These are phyloP conservation scores for Chlorodrepanis virens DNA, from an alignment of 2,113 vertebrate species.

Conservation along the genomic window DNA sequence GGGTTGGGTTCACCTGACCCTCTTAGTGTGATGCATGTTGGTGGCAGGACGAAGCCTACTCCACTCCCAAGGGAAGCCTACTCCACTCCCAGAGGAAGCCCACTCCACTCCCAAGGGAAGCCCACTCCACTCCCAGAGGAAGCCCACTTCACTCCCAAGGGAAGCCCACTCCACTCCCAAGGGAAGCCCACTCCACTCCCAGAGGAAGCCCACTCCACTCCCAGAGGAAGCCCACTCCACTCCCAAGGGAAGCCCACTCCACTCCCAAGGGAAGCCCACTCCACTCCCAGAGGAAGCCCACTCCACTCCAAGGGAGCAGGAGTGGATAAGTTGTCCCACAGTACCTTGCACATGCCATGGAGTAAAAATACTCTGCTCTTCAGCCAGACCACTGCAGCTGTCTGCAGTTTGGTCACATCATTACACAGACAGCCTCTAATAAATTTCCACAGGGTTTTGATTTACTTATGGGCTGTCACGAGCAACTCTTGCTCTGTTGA, in stretches of 20 bases:
- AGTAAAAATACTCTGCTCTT: not conserved
- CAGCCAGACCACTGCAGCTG: not conserved
- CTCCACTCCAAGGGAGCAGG: not conserved
- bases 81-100: not conserved
- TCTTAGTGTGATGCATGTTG: rapidly evolving
- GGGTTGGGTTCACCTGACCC: not conserved
- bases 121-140: not conserved
- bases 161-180: not conserved
- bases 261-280: not conserved
- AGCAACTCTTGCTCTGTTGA: constrained; percentile 18
- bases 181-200: not conserved
- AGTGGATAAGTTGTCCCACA: not conserved
- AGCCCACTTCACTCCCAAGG: not conserved
- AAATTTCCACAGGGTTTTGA: not conserved
- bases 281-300: not conserved
- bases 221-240: not conserved
- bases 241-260: not conserved
- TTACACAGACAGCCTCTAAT: not conserved
- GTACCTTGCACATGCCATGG: rapidly evolving
- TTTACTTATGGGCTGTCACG: not conserved
- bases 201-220: not conserved
- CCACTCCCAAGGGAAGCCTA: not conserved
- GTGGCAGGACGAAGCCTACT: not conserved
- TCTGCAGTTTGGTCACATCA: not conserved
- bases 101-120: not conserved